Evolutionary conservation across 1,140 invertebrate genomes (phyloP).

Genomic region (Calliphora vicina): DNA sequence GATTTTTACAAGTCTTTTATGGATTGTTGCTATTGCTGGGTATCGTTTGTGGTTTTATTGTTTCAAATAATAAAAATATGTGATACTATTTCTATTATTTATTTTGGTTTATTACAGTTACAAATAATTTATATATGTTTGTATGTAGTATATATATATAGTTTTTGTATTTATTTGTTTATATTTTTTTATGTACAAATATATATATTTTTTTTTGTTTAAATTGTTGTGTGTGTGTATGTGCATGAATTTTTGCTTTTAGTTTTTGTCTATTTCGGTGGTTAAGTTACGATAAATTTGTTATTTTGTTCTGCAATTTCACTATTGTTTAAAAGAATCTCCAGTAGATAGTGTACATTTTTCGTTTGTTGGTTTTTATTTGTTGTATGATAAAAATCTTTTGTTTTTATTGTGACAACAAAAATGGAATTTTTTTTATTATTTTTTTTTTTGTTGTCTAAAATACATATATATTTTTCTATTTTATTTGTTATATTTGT

Average conservation of each 20-base stretch:
- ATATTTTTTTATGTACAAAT: neutral
- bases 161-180: neutral
- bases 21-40: neutral
- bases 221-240: neutral
- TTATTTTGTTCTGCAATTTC: too few species aligned
- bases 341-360: neutral
- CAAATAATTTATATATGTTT: neutral
- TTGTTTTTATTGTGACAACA: neutral
- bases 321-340: too few species aligned
- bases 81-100: neutral
- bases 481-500: too few species aligned
- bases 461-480: neutral
- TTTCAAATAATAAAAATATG: neutral
- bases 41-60: neutral
- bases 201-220: neutral
- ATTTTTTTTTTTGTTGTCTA: neutral
- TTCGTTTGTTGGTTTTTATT: neutral
- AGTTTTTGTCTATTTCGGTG: constrained; percentile 5
- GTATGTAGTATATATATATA: neutral
- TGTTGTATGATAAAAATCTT: constrained; percentile 14
- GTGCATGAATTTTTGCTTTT: too few species aligned
- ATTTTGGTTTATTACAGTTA: neutral
- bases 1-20: neutral
- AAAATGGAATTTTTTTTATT: neutral
- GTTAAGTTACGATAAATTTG: neutral